Base-by-base conservation (phyloP, 2,888 invertebrate genomes). In the Neuroscelio doddi region DNA sequence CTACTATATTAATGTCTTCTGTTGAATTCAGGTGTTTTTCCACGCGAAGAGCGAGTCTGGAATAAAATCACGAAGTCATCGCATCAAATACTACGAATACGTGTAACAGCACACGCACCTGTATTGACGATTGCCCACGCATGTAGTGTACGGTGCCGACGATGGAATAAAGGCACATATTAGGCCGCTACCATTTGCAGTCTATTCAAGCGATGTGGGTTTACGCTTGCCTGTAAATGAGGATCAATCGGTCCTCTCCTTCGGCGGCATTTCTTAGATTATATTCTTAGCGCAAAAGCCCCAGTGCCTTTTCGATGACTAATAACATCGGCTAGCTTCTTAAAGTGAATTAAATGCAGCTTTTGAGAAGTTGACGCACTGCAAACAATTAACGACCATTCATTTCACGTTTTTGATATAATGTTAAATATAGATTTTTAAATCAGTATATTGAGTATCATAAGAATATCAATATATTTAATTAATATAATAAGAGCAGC, bases 291-390 rank as follows among this genome's bases (percentile, higher is more conserved):
- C 32, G 51, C 49, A 46, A 58, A 30, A 52, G 38, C 34, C 36
- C 24, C 49, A 39, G 14, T 84, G 42, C 73, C 74, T 45, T 42
- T 58, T 15, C 71, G 75, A 72, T 76, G 76, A 77, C 75, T 78
- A 76, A 78, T 79, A 73, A 70, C 74, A 64, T 68, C 72, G 70
- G 66, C 71, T 71, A 69, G 69, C 71, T 70, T 73, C 70, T 70
- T 70, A 73, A 78, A 78, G 74, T 78, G 77, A 78, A 78, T 78
- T 77, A 75, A 72, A 68, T 53, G 72, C 68, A 69, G 50, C 44
- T 70, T 64, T 75, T 71, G 69, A 69, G 76, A 74, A 75, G 69
- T 73, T 78, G 76, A 78, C 76, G 74, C 62, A 66, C 73, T 63
- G 71, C 72, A 21, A 69, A 75, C 73, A 74, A 77, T 77, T 74